Conservation (phyloP, 2,113 vertebrate species). For the Lophochroa leadbeateri region DNA sequence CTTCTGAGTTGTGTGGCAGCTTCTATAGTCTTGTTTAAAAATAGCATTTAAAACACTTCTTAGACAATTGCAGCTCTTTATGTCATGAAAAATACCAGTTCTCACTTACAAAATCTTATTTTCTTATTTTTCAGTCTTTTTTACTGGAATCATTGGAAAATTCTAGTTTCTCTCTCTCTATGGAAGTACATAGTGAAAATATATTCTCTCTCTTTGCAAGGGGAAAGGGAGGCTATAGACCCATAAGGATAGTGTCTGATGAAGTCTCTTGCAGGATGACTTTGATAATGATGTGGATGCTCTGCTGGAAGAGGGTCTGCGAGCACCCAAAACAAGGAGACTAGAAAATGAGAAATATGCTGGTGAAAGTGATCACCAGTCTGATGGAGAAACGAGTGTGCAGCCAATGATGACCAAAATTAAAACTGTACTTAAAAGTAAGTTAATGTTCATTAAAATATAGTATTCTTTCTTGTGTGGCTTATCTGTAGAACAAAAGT, state of each 20-base stretch:
- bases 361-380: constrained; percentile 92
- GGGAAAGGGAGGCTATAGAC: constrained; percentile 8
- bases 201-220: background rate
- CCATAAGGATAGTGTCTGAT: constrained; percentile 60
- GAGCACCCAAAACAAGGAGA: constrained; percentile 93
- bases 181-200: background rate
- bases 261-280: constrained; percentile 90
- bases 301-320: constrained; percentile 94
- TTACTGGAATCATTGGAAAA: constrained; percentile 26
- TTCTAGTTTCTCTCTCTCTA: background rate
- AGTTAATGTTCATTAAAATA: constrained; percentile 55
- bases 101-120: background rate
- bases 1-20: background rate
- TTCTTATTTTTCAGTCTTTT: constrained; percentile 41
- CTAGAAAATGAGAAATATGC: constrained; percentile 85
- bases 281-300: constrained; percentile 99
- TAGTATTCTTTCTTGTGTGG: background rate
- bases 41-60: background rate
- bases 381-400: constrained; percentile 92
- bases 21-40: background rate
- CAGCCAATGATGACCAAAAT: constrained; percentile 99
- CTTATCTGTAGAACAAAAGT: background rate
- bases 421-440: constrained; percentile 99
- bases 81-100: background rate
- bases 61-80: background rate